Conservation (phyloP, 2,888 invertebrate species). For the Lypha dubia region DNA sequence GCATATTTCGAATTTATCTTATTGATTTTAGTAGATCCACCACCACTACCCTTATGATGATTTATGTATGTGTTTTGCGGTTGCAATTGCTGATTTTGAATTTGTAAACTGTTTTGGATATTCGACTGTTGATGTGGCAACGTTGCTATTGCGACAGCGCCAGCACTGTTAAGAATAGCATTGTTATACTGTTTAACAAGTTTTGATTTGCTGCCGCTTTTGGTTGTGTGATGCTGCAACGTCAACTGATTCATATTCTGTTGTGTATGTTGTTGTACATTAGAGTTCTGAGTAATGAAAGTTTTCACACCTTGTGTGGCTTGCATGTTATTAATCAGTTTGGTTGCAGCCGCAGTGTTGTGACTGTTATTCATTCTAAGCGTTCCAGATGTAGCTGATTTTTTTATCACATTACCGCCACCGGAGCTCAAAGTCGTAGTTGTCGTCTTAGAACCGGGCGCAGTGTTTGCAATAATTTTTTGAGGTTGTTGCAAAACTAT, state of each 20-base stretch:
- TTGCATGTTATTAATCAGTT: slow-evolving; percentile 75
- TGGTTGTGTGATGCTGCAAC: slow-evolving; percentile 69
- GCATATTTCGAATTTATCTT: slow-evolving; percentile 77
- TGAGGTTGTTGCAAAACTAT: slow-evolving; percentile 69
- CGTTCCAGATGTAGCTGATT: slow-evolving; percentile 72
- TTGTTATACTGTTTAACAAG: slow-evolving; percentile 81
- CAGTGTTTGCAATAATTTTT: slow-evolving; percentile 69
- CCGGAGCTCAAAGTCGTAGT: slow-evolving; percentile 60
- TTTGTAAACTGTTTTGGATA: slow-evolving; percentile 72
- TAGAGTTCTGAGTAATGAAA: slow-evolving; percentile 74
- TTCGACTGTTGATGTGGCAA: slow-evolving; percentile 75
- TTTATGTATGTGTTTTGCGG: slow-evolving; percentile 75
- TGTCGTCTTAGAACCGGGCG: slow-evolving; percentile 68
- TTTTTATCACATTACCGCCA: slow-evolving; percentile 78
- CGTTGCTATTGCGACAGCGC: slow-evolving; percentile 76
- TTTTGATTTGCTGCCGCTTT: slow-evolving; percentile 76
- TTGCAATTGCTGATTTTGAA: slow-evolving; percentile 71
- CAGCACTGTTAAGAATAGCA: slow-evolving; percentile 75
- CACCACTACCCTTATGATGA: slow-evolving; percentile 73
- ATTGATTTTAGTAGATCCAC: slow-evolving; percentile 76
- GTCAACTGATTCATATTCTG: slow-evolving; percentile 73
- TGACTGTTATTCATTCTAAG: slow-evolving; percentile 75
- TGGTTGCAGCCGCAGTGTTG: slow-evolving; percentile 56
- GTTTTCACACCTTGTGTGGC: slow-evolving; percentile 75
- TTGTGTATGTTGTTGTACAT: slow-evolving; percentile 77